Conservation (phyloP, 2,113 vertebrate species). For the Mungos mungo region DNA sequence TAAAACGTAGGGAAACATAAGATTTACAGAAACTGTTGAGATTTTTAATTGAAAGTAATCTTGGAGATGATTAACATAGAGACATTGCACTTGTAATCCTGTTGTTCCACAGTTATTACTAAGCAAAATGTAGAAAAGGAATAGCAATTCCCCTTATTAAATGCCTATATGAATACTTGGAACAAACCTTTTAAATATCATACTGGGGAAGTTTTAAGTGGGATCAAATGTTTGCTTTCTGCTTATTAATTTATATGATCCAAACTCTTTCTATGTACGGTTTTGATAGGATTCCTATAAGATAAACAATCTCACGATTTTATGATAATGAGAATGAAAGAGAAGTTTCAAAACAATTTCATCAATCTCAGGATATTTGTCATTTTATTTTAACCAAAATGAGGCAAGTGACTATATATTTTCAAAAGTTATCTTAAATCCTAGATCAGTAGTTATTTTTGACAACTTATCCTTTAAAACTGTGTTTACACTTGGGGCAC, state of each 20-base stretch:
- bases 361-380: background rate
- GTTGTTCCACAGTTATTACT: background rate
- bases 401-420: background rate
- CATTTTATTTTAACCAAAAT: background rate
- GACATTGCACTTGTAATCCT: background rate
- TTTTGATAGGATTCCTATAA: background rate
- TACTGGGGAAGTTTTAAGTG: background rate
- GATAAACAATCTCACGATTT: background rate
- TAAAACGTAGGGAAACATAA: background rate
- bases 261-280: background rate
- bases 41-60: conserved; percentile 10
- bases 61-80: background rate
- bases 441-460: background rate
- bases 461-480: background rate
- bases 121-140: background rate
- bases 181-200: background rate
- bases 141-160: background rate
- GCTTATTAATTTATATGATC: background rate
- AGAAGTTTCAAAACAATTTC: background rate
- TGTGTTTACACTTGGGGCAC: background rate
- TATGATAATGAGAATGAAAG: background rate
- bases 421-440: background rate
- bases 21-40: background rate
- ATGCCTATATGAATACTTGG: background rate
- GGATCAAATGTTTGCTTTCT: background rate